phyloP scores from a whole-genome alignment of 2,888 invertebrate genomes.

The Dryobotodes eremita region DNA sequence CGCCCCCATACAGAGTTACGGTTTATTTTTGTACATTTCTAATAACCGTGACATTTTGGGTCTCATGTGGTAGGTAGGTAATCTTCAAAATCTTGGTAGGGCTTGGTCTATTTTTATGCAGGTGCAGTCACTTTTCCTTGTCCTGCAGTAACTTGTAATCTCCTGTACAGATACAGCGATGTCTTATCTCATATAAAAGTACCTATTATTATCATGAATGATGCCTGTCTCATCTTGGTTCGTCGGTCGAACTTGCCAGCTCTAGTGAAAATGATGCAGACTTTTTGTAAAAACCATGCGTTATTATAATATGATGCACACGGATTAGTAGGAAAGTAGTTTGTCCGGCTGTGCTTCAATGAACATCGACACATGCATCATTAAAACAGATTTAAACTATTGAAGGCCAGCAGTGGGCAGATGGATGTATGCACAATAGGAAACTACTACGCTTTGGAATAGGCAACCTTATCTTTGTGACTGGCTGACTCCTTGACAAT shows the following conservation, averaged over 20 bases:
- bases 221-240: not conserved
- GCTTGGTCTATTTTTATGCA: conserved; percentile 30
- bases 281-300: not conserved
- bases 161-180: not conserved
- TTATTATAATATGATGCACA: not conserved
- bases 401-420: not conserved
- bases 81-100: conserved; percentile 36
- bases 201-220: not conserved
- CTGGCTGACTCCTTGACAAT: too few relatives aligned
- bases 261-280: not conserved
- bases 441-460: too few relatives aligned
- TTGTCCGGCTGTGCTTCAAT: not conserved
- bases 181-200: not conserved
- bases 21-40: conserved; percentile 64
- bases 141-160: not conserved
- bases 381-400: not conserved
- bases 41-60: conserved; percentile 44
- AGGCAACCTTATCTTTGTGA: too few relatives aligned
- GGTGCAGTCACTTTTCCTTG: not conserved
- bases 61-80: conserved; percentile 18
- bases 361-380: not conserved
- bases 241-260: not conserved
- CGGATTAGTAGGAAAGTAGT: not conserved
- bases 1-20: conserved; percentile 62
- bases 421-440: not conserved